These are phyloP conservation scores for Streblospio benedicti DNA, from an alignment of 1,140 invertebrate genomes.

Conservation along the genomic window DNA sequence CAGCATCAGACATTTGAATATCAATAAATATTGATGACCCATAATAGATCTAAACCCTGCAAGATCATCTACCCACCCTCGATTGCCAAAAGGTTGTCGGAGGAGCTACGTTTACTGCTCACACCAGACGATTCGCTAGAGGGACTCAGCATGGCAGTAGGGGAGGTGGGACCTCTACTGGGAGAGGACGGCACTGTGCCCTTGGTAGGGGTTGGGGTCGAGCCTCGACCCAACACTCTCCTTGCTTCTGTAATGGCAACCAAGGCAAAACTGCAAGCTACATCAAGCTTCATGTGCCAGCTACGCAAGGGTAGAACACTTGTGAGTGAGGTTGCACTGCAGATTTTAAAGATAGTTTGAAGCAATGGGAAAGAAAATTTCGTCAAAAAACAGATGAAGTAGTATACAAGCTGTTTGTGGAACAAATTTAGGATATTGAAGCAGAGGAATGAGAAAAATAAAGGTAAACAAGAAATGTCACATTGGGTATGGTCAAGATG, in stretches of 20 bases:
- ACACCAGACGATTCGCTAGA: conserved; percentile 83
- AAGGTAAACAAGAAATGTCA: no score
- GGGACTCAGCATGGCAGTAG: conserved; percentile 52
- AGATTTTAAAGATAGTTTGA: no score
- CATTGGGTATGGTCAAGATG: no score
- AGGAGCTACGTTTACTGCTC: conserved; percentile 78
- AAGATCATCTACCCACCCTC: conserved; percentile 51
- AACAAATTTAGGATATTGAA: no score
- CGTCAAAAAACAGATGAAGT: no score
- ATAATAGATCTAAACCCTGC: background rate
- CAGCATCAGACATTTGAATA: no score
- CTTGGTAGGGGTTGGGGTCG: conserved; percentile 19
- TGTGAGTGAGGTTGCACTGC: no score
- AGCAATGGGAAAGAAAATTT: no score
- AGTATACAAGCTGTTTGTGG: no score
- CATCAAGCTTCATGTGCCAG: no score
- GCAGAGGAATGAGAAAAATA: no score
- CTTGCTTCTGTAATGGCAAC: background rate
- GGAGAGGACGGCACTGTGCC: conserved; percentile 11
- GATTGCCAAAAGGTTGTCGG: conserved; percentile 73
- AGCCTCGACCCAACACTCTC: background rate
- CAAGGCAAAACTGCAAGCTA: background rate
- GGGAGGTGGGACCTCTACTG: conserved; percentile 13
- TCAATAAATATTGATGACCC: background rate
- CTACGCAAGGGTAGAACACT: no score